Evolutionary conservation across 2,797 vertebrate species (phyloP).

Genomic region (Helarctos malayanus): DNA sequence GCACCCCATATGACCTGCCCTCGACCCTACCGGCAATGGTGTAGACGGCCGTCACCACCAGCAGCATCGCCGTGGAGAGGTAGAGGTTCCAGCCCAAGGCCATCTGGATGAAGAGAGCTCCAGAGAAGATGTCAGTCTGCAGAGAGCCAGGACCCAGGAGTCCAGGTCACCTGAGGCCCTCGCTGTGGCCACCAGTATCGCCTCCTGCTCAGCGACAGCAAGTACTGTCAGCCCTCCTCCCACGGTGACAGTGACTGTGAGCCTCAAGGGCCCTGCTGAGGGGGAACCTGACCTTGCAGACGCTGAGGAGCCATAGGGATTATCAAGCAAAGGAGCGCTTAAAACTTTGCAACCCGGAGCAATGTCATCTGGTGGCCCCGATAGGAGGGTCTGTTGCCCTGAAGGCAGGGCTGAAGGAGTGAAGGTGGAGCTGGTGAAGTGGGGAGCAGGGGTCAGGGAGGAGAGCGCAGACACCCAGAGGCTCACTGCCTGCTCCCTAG

Average conservation of each 20-base stretch:
- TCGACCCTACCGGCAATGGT: conserved; percentile 93
- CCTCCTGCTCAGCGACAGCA: neutral
- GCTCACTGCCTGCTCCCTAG: neutral
- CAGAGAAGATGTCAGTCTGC: conserved; percentile 96
- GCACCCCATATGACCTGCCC: accelerated
- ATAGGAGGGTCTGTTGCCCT: accelerated
- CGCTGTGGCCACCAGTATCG: neutral
- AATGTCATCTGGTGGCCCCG: too few species aligned
- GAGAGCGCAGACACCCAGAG: neutral
- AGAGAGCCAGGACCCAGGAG: neutral
- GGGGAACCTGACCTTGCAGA: neutral
- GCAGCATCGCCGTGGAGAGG: conserved; percentile 93
- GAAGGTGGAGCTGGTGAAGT: neutral
- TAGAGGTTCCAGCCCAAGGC: conserved; percentile 97
- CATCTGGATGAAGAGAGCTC: conserved; percentile 95
- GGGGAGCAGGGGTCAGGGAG: too few species aligned
- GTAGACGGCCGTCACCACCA: conserved; percentile 95
- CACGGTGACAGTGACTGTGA: neutral
- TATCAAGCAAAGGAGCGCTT: neutral
- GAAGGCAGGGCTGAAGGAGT: neutral
- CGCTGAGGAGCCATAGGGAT: accelerated
- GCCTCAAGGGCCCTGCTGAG: accelerated
- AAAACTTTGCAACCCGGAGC: neutral
- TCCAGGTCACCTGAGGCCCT: neutral
- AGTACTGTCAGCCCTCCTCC: neutral